A percentile compares a stretch with the other conserved stretches of the same genome.
Evolutionary conservation across 2,113 vertebrate species (phyloP).

Genomic region (Podarcis cretensis): DNA sequence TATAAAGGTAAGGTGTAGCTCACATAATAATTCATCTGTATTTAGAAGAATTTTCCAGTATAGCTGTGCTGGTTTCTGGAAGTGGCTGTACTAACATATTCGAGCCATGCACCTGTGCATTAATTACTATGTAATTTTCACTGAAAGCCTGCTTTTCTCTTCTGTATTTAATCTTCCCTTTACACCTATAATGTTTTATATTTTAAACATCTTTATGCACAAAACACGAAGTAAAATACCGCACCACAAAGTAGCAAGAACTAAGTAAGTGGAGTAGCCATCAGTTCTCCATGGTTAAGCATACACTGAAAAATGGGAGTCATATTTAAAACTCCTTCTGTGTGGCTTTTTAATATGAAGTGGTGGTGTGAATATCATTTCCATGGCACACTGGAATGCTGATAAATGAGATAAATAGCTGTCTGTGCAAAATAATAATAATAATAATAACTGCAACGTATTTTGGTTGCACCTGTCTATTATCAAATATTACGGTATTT

Average conservation of each 20-base stretch:
- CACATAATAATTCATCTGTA: background rate
- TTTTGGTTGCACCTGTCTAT: background rate
- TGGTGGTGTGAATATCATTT: background rate
- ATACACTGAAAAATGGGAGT: background rate
- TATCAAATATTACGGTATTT: background rate
- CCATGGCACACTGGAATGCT: background rate
- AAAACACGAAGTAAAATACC: slow-evolving; percentile 2
- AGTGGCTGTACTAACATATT: background rate
- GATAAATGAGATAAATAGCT: background rate
- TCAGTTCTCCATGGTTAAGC: background rate
- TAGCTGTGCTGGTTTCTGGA: background rate
- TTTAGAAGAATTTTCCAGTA: background rate
- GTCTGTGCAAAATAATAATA: background rate
- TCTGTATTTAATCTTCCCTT: background rate
- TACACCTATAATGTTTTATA: background rate
- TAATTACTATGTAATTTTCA: background rate
- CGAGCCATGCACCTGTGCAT: background rate
- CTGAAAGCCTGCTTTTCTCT: slow-evolving; percentile 9
- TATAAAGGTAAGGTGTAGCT: slow-evolving; percentile 21
- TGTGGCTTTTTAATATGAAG: background rate
- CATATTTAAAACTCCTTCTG: background rate
- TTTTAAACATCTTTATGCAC: background rate
- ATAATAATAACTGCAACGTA: background rate
- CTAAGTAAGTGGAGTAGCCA: background rate
- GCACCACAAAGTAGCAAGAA: slow-evolving; percentile 13